Conservation (phyloP, 2,797 vertebrate species). For the Champsocephalus esox region DNA sequence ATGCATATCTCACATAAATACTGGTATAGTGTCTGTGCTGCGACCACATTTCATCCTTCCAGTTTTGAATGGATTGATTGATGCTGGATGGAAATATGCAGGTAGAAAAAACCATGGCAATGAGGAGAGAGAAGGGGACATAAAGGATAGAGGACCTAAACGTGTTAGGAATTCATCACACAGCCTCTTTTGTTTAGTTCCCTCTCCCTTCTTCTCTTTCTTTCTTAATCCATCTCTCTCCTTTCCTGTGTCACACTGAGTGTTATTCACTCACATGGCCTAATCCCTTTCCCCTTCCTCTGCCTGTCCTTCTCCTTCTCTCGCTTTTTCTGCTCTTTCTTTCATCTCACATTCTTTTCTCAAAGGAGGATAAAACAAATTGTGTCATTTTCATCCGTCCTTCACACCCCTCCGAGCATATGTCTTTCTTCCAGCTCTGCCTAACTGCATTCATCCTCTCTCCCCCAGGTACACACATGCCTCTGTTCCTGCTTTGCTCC, state of each 20-base stretch:
- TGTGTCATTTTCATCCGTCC: constrained; percentile 58
- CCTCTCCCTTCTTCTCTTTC: not conserved
- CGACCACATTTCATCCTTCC: not conserved
- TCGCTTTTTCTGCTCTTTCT: constrained; percentile 24
- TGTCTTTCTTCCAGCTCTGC: constrained; percentile 39
- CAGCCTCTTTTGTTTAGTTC: not conserved
- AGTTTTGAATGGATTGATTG: not conserved
- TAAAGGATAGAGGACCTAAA: not conserved
- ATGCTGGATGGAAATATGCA: not conserved
- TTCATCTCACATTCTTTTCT: constrained; percentile 62
- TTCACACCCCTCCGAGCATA: constrained; percentile 60
- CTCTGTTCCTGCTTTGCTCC: constrained; percentile 28
- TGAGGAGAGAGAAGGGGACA: not conserved
- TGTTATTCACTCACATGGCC: constrained; percentile 33
- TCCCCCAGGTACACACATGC: constrained; percentile 51
- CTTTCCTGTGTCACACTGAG: constrained; percentile 26
- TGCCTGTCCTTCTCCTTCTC: constrained; percentile 17
- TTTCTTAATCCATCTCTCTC: constrained; percentile 41
- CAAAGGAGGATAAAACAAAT: constrained; percentile 64
- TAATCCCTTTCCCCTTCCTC: constrained; percentile 50
- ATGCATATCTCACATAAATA: not conserved
- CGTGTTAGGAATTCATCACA: constrained; percentile 10
- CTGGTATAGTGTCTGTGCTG: not conserved
- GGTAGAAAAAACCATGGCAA: not conserved
- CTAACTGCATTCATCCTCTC: constrained; percentile 51